Base-by-base conservation (phyloP, 1,140 invertebrate genomes). In the Drosophila truncata region DNA sequence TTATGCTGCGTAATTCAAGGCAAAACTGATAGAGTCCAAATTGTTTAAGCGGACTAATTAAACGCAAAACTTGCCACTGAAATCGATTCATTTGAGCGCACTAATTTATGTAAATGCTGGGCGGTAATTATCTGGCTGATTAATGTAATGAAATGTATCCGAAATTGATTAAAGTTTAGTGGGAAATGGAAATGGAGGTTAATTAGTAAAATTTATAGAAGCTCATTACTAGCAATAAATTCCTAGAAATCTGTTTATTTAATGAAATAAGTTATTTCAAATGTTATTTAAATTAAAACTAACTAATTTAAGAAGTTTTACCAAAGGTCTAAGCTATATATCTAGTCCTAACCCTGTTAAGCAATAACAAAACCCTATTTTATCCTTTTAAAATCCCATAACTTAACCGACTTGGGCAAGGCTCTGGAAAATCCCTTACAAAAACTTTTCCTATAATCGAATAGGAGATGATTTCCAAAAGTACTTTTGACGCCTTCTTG, bases 21-120 rank as follows among this genome's bases (percentile, higher is more conserved):
- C 39, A n/a, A 31, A 72, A 74, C 61, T 41, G 20, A 42, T 42
- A 20, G 16, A 61, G 31, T 54, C 23, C 31, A 4, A 70, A 67
- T 67, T 23, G 35, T 37, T 54, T 67, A 55, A 70, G 44, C n/a
- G 46, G 11, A 44, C 27, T 76, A 76, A 81, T 81, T 75, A 75
- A 75, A 58, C 55, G 33, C 59, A 33, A 60, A 75, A 55, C 52
- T 58, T 44, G 41, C 29, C 71, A 37, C 42, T 27, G 31, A 65
- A 72, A 33, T 75, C 41, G 16, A 58, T 52, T 39, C 7, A 37
- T 55, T 55, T 37, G 20, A 54, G 11, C 44, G 46, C 11, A 67
- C 58, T 80, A 82, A 87, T 87, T 77, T 52, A 70, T 87, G 83
- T 66, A 80, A 87, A 76, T 82, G 60, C 9, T 11, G 31, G 27